Conservation (phyloP, 2,888 invertebrate genomes). For the Odontomyia ornata region DNA sequence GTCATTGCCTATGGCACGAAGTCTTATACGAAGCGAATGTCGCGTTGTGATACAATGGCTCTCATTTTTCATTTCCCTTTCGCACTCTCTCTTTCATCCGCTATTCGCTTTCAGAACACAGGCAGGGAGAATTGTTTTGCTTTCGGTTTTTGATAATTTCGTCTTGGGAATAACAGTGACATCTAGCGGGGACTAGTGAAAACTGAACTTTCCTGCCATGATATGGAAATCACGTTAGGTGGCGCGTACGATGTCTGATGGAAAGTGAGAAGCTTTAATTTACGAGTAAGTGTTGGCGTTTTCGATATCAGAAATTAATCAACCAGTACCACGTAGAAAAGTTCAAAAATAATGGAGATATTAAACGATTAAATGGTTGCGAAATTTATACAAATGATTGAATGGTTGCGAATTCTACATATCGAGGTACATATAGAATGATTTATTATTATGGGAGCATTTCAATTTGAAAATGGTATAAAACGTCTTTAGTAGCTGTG, state of each 20-base stretch:
- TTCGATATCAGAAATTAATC: no score
- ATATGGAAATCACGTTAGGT: slow-evolving; percentile 12
- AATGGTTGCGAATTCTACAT: no score
- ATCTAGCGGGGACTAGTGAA: slow-evolving; percentile 26
- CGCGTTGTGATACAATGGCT: neutral
- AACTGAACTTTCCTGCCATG: slow-evolving; percentile 22
- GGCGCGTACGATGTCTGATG: slow-evolving; percentile 1
- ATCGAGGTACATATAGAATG: no score
- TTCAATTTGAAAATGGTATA: no score
- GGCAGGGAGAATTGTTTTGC: neutral
- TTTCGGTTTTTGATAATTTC: neutral
- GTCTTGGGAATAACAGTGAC: slow-evolving; percentile 20
- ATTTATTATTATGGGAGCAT: no score
- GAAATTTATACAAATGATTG: no score
- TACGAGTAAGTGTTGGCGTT: no score
- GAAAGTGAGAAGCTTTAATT: slow-evolving; percentile 34
- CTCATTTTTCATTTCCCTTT: slow-evolving; percentile 13
- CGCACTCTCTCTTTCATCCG: slow-evolving; percentile 28
- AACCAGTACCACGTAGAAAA: no score
- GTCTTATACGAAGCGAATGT: neutral
- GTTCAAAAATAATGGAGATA: no score
- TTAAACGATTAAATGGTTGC: no score
- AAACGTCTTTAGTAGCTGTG: no score
- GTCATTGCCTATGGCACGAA: slow-evolving; percentile 37
- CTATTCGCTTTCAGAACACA: neutral